phyloP scores from a whole-genome alignment of 1,140 invertebrate species.

The Ephestia elutella region DNA sequence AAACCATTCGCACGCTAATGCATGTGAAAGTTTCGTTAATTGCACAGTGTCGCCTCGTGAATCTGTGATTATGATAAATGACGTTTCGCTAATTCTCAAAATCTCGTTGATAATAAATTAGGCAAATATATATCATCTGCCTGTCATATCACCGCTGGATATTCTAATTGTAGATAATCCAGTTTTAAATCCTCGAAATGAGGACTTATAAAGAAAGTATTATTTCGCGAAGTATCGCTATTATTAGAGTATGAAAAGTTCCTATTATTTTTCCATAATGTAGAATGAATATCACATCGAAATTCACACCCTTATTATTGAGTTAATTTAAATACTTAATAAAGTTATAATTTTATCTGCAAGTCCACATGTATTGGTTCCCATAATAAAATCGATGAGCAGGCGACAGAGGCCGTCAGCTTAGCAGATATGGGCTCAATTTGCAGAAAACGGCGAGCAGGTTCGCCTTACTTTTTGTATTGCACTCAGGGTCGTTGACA shows the following conservation, averaged over 20 bases:
- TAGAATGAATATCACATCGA: not conserved
- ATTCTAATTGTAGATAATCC: no score
- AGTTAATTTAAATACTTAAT: not conserved
- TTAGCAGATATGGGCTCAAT: slow-evolving; percentile 53
- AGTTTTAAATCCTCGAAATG: no score
- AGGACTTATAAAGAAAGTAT: no score
- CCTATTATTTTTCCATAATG: not conserved
- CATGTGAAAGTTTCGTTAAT: no score
- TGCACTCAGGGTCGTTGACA: slow-evolving; percentile 45
- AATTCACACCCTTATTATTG: no score
- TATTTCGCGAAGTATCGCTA: no score
- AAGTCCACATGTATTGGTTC: not conserved
- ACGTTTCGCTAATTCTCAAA: not conserved
- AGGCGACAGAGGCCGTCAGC: not conserved
- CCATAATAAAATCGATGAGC: not conserved
- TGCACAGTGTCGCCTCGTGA: no score
- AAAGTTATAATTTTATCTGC: not conserved
- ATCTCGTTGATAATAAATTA: not conserved
- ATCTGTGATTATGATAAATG: no score
- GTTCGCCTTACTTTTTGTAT: slow-evolving; percentile 63
- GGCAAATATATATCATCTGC: not conserved
- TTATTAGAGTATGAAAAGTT: no score
- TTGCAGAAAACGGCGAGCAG: slow-evolving; percentile 54
- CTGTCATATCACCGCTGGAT: no score
- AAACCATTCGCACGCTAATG: not conserved